Percentiles rank a stretch among this genome's conserved stretches.
Conservation (phyloP, 2,113 vertebrate genomes). For the Heterotis niloticus region DNA sequence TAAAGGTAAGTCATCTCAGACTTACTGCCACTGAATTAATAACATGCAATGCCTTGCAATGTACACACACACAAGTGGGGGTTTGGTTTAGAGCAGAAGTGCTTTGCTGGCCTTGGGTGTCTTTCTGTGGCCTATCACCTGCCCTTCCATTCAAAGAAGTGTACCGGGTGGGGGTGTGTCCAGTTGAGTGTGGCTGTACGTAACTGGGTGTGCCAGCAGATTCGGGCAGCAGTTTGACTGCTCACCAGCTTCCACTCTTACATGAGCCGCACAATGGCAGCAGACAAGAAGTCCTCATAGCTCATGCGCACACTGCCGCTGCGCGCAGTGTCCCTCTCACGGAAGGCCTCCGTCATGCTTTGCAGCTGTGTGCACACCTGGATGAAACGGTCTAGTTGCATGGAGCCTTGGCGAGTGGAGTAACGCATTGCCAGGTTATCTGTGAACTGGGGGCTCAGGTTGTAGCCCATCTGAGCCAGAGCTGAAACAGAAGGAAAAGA, state of each 20-base stretch:
- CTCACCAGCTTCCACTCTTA: conserved; percentile 53
- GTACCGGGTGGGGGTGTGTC: no score
- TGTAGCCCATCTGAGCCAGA: conserved; percentile 91
- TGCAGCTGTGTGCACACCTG: conserved; percentile 92
- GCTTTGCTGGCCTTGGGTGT: no score
- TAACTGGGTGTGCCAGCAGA: no score
- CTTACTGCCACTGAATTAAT: no score
- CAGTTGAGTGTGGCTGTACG: no score
- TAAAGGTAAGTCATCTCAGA: no score
- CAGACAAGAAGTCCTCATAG: conserved; percentile 90
- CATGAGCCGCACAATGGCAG: conserved; percentile 75
- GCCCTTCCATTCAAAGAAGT: no score
- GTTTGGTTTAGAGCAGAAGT: no score
- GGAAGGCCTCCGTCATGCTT: conserved; percentile 80
- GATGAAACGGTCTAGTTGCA: conserved; percentile 92
- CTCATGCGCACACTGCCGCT: conserved; percentile 72
- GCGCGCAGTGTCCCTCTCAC: conserved; percentile 78
- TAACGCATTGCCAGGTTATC: conserved; percentile 74
- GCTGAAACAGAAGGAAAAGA: conserved; percentile 58
- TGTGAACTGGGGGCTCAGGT: conserved; percentile 87
- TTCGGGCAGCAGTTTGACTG: no score
- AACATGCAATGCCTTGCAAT: no score
- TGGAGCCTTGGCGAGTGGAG: conserved; percentile 46
- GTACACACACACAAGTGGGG: no score
- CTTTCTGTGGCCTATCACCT: no score